Conservation (phyloP, 2,113 vertebrate species). For the Climacteris rufus region DNA sequence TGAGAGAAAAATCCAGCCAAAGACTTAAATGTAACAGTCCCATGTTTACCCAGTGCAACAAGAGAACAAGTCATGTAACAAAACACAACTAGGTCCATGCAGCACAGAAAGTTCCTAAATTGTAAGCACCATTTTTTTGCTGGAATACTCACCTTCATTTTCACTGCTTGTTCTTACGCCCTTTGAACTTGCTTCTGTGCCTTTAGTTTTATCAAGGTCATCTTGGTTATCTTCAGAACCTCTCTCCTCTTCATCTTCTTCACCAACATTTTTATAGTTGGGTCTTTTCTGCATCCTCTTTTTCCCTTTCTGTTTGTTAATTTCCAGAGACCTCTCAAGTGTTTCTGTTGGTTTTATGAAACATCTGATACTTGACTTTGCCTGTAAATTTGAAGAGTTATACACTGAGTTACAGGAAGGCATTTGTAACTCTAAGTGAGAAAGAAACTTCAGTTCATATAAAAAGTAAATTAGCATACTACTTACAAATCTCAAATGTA, state of each 20-base stretch:
- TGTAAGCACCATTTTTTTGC: background rate
- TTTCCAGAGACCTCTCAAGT: constrained; percentile 92
- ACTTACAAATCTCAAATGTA: background rate
- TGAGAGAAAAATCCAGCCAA: background rate
- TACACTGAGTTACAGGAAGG: background rate
- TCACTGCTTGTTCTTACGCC: constrained; percentile 87
- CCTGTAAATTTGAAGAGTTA: constrained; percentile 58
- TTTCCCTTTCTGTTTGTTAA: constrained; percentile 90
- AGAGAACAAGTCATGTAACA: background rate
- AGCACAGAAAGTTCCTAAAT: background rate
- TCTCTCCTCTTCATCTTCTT: constrained; percentile 94
- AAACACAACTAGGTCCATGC: background rate
- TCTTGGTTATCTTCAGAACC: constrained; percentile 76
- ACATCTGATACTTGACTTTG: constrained; percentile 82
- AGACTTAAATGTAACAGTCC: background rate
- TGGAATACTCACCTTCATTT: constrained; percentile 86
- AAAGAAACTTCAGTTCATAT: background rate
- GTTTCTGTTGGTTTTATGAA: constrained; percentile 93
- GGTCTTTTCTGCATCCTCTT: constrained; percentile 91
- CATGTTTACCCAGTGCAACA: background rate
- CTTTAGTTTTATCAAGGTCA: constrained; percentile 79
- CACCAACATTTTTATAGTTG: constrained; percentile 98
- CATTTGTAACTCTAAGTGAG: background rate
- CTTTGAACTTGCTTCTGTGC: constrained; percentile 86
- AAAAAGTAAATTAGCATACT: background rate